Conservation (phyloP, 92 coral and sea anemone genomes). For the Virgularia gustaviana region DNA sequence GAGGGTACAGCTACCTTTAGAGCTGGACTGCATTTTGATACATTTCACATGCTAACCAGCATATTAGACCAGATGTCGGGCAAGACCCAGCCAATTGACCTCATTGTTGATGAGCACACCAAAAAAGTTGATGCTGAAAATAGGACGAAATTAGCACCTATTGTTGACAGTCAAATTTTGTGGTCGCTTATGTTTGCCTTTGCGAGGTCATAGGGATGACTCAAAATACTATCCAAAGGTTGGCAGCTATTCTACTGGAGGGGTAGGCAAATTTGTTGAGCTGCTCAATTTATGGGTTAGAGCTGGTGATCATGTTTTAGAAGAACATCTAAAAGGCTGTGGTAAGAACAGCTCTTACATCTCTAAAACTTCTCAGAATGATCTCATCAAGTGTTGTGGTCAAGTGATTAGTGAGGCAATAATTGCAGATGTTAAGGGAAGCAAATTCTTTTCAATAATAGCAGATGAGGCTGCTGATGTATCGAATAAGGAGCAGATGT, state of each 20-base stretch:
- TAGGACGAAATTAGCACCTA: conserved; percentile 1
- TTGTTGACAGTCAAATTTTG: background rate
- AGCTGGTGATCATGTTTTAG: conserved; percentile 8
- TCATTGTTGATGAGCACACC: background rate
- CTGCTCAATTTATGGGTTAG: conserved; percentile 23
- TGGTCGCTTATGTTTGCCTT: conserved; percentile 7
- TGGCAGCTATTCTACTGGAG: conserved; percentile 10
- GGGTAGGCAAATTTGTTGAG: conserved; percentile 26
- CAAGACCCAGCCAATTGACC: background rate
- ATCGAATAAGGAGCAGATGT: background rate
- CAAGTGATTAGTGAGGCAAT: background rate
- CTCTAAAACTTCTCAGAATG: conserved; percentile 9
- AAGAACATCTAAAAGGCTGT: conserved; percentile 8
- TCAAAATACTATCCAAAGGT: conserved; percentile 10
- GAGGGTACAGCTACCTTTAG: too few species aligned
- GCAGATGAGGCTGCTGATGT: background rate
- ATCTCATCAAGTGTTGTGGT: conserved; percentile 15
- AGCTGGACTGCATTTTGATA: too few species aligned
- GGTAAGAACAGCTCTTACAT: background rate
- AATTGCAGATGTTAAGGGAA: background rate
- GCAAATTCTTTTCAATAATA: background rate
- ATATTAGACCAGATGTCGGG: too few species aligned
- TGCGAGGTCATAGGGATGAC: conserved; percentile 34
- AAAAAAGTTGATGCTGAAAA: background rate
- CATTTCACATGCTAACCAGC: too few species aligned